A percentile compares a stretch with the other conserved stretches of the same genome.
These are phyloP conservation scores for Acrossocheilus fasciatus DNA, from an alignment of 2,797 vertebrate genomes.

Conservation along the genomic window DNA sequence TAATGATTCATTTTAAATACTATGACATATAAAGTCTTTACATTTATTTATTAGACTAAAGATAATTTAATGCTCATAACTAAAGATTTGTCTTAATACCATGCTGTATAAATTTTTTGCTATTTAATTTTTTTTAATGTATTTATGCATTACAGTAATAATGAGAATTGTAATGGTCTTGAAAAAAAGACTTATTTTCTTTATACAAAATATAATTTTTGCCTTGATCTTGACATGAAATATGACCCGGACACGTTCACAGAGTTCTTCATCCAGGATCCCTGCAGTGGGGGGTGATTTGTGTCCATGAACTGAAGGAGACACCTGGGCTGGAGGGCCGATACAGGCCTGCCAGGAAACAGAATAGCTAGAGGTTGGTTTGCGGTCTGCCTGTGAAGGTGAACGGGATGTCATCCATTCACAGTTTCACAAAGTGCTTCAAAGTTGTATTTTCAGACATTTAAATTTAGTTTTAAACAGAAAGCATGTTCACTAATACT, in stretches of 20 bases:
- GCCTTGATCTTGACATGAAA: conserved; percentile 7
- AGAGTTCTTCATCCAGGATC: not conserved
- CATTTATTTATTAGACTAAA: not conserved
- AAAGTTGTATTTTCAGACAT: not conserved
- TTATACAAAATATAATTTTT: not conserved
- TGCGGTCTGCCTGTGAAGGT: conserved; percentile 38
- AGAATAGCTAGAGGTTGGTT: conserved; percentile 17
- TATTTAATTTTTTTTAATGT: not conserved
- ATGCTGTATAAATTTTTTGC: not conserved
- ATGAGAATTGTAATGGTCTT: not conserved
- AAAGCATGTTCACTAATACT: not conserved
- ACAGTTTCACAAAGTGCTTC: conserved; percentile 1
- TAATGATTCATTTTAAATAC: not conserved
- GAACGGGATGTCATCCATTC: not conserved
- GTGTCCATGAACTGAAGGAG: conserved; percentile 21
- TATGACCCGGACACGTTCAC: not conserved
- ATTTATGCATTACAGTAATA: not conserved
- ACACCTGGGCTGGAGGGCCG: not conserved
- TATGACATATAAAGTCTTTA: not conserved
- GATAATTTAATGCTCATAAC: not conserved
- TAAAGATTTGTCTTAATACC: not conserved
- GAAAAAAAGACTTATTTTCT: not conserved
- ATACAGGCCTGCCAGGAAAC: conserved; percentile 21
- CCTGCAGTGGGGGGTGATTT: not conserved
- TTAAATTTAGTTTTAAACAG: not conserved